Evolutionary conservation across 2,797 vertebrate species (phyloP).

Genomic region (Prionace glauca): DNA sequence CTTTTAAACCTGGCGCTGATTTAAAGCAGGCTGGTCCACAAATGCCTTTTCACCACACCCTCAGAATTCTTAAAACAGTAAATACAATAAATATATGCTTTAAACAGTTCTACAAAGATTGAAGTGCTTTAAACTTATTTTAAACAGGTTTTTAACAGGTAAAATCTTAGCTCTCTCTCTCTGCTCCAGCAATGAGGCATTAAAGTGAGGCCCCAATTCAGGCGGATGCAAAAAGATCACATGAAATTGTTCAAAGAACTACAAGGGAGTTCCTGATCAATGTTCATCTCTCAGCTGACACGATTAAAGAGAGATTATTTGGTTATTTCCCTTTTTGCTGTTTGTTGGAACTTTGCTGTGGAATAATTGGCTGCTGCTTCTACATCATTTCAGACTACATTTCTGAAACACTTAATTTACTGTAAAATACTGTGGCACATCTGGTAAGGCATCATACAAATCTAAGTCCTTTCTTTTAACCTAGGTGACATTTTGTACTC

Average conservation of each 20-base stretch:
- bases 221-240: background rate
- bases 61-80: no score
- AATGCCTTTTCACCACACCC: no score
- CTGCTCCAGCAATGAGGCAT: no score
- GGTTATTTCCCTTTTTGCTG: background rate
- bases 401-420: background rate
- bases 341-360: background rate
- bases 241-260: background rate
- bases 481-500: background rate
- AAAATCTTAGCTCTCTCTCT: no score
- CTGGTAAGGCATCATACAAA: background rate
- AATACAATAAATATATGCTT: no score
- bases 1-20: no score
- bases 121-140: no score
- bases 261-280: background rate
- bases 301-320: background rate
- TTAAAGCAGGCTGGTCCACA: no score
- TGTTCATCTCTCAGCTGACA: background rate
- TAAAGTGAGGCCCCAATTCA: background rate
- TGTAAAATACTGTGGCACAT: background rate
- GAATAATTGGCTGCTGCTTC: background rate
- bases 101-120: no score
- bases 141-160: no score
- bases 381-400: background rate
- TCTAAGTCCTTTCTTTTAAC: background rate